Conservation (phyloP, 2,113 vertebrate genomes). For the Polypterus bichir region DNA sequence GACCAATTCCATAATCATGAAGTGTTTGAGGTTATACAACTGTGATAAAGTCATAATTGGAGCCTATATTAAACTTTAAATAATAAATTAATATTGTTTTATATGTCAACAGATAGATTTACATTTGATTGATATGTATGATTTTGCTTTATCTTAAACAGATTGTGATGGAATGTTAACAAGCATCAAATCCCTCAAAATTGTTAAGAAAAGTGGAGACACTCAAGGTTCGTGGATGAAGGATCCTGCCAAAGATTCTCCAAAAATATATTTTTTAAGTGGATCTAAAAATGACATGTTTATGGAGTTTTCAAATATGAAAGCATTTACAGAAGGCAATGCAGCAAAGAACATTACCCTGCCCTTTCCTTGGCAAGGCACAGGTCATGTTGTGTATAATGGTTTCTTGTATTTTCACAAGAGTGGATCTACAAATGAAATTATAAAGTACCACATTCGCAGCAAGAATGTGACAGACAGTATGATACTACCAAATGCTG, state of each 20-base stretch:
- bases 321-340: constrained; percentile 54
- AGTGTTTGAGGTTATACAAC: no score
- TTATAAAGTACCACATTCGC: constrained; percentile 71
- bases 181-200: constrained; percentile 76
- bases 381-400: constrained; percentile 64
- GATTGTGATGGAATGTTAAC: constrained; percentile 61
- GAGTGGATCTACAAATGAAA: constrained; percentile 64
- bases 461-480: constrained; percentile 53
- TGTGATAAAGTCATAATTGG: no score
- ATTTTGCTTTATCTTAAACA: constrained; percentile 24
- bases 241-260: constrained; percentile 56
- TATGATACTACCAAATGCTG: constrained; percentile 65
- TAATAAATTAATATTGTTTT: no score
- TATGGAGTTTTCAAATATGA: constrained; percentile 61
- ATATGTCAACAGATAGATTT: no score
- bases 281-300: constrained; percentile 59
- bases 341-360: constrained; percentile 44
- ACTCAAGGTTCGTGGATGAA: constrained; percentile 75
- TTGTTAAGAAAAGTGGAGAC: constrained; percentile 67
- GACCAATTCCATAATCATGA: no score
- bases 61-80: no score
- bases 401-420: constrained; percentile 80
- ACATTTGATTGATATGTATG: no score
- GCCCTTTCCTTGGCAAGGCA: constrained; percentile 72
- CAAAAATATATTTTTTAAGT: constrained; percentile 73